Evolutionary conservation across 2,113 vertebrate genomes (phyloP), one percentile per base, ranked within the genome.

Genomic region (Tachuris rubrigastra): DNA sequence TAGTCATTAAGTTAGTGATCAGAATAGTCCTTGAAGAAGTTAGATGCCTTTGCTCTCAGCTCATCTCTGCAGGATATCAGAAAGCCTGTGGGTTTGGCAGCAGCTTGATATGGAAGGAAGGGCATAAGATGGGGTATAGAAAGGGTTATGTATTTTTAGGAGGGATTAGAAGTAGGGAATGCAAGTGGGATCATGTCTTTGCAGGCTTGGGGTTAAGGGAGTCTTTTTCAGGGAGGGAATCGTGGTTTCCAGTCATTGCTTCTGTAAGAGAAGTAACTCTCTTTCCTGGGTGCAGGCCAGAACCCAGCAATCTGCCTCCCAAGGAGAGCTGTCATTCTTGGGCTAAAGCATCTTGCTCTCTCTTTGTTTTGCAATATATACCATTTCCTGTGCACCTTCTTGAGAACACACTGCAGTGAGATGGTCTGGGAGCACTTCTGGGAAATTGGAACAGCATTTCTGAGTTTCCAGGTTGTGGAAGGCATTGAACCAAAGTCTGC

Each of bases 241-340:
- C 49, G 71, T 86, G n/a, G 31, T 92, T 94, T 95, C 90, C 88
- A 88, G 85, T 50, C 67, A 50, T 12, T 86, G 59, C 42, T 80
- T 14, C 63, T 88, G 20, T 41, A 52, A 88, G 67, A 80, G 83
- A 77, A 92, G 30, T 37, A 80, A 31, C 55, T 71, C 31, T 73
- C 4, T 50, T 66, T 74, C 47, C 55, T 84, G 79, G 67, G 75
- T 60, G 59, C 31, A 35, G 73, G 85, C 92, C 85, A 93, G 79
- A 74, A 81, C 14, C 44, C 67, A 69, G 72, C 81, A 82, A 15
- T 82, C 65, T 44, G 49, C 71, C 62, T 91, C 37, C 55, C 53
- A 52, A 22, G 23, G 66, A 94, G 75, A 74, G 46, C 28, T 90
- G 63, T 90, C 41, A 21, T 65, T 39, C 58, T 47, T 53, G 49